Evolutionary conservation across 2,888 invertebrate genomes (phyloP).

Genomic region (Pristionchus entomophagus): DNA sequence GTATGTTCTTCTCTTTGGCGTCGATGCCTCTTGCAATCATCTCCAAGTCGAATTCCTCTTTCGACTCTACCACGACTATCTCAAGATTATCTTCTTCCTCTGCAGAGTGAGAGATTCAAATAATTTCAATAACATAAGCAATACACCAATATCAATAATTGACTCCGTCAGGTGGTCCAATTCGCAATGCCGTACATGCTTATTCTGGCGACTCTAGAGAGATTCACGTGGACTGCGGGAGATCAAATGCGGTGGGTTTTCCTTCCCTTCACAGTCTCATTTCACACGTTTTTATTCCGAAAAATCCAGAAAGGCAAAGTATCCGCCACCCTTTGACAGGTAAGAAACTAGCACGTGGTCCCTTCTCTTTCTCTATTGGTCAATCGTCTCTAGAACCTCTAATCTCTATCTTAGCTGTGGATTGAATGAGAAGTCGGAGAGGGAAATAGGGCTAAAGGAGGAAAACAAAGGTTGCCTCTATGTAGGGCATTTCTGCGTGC

Average conservation of each 20-base stretch:
- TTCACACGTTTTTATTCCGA: background rate
- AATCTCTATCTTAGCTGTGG: conserved; percentile 8
- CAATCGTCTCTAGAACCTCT: background rate
- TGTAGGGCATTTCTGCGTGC: background rate
- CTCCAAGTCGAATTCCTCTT: conserved; percentile 51
- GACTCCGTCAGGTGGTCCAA: conserved; percentile 55
- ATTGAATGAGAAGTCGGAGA: background rate
- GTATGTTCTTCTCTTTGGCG: conserved; percentile 63
- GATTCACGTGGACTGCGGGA: conserved; percentile 64
- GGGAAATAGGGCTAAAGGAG: background rate
- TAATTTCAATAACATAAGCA: too few relatives aligned
- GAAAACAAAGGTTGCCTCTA: conserved; percentile 21
- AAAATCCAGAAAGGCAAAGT: conserved; percentile 20
- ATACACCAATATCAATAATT: background rate
- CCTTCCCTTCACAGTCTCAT: background rate
- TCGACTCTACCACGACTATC: conserved; percentile 62
- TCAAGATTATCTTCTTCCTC: conserved; percentile 61
- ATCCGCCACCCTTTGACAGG: conserved; percentile 20
- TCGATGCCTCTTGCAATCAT: conserved; percentile 58
- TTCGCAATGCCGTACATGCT: conserved; percentile 67
- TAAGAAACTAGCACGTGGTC: background rate
- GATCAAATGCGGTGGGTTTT: conserved; percentile 57
- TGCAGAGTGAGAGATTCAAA: conserved; percentile 54
- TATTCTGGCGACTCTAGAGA: conserved; percentile 64
- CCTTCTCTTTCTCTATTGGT: too few relatives aligned